phyloP scores from a whole-genome alignment of 2,113 vertebrate genomes.

The Embiotoca jacksoni region DNA sequence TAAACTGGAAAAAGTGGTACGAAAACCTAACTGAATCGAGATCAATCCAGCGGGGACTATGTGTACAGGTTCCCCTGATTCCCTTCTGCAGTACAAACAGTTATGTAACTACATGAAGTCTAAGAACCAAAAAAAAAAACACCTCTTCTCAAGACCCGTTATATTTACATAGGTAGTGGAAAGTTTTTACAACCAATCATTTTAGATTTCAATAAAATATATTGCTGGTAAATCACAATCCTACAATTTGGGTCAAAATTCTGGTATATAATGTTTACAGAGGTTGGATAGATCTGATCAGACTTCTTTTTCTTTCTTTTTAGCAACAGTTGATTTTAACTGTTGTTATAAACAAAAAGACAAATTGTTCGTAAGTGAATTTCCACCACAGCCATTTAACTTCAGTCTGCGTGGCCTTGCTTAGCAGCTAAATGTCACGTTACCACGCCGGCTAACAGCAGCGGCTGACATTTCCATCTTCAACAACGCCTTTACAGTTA shows the following conservation, averaged over 20 bases:
- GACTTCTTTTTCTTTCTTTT: too few species aligned
- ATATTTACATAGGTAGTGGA: too few species aligned
- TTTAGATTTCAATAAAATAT: too few species aligned
- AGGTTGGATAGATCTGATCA: too few species aligned
- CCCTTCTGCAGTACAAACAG: conserved; percentile 25
- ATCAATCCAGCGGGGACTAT: neutral
- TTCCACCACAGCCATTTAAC: conserved; percentile 7
- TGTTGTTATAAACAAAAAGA: too few species aligned
- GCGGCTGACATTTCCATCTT: conserved; percentile 16
- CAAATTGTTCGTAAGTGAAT: neutral
- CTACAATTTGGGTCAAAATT: neutral
- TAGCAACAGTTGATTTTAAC: too few species aligned
- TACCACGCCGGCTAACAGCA: conserved; percentile 54
- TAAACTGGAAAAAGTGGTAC: neutral
- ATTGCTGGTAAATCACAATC: too few species aligned
- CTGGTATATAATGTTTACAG: neutral
- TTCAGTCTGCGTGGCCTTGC: conserved; percentile 66
- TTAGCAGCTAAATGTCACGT: conserved; percentile 59
- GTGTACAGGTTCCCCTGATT: neutral
- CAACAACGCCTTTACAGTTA: neutral
- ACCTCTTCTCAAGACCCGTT: too few species aligned
- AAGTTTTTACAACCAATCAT: too few species aligned
- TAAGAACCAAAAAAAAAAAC: conserved; percentile 4
- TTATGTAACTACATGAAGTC: conserved; percentile 32
- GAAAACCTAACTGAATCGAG: neutral